These are phyloP conservation scores for Syrmaticus mikado DNA, from an alignment of 2,113 vertebrate species.

Conservation along the genomic window DNA sequence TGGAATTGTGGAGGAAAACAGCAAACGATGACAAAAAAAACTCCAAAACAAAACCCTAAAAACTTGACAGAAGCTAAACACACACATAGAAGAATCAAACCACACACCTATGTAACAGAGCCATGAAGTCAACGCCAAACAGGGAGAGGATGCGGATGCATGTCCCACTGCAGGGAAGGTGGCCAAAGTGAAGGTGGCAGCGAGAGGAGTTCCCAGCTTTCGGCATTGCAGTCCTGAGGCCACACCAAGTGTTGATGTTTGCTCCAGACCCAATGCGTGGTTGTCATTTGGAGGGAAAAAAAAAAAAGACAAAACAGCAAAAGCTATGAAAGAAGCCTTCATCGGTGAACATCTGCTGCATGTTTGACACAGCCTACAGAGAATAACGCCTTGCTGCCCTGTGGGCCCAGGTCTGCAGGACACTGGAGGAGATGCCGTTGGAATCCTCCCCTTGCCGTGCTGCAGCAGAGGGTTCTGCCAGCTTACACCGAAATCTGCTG, in stretches of 20 bases:
- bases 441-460: neutral
- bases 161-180: conserved; percentile 64
- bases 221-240: conserved; percentile 18
- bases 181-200: conserved; percentile 73
- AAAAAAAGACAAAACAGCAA: neutral
- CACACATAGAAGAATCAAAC: conserved; percentile 58
- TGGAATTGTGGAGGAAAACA: conserved; percentile 61
- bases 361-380: conserved; percentile 18
- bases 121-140: conserved; percentile 29
- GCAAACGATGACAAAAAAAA: conserved; percentile 35
- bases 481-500: neutral
- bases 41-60: neutral
- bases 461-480: neutral
- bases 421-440: neutral
- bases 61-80: conserved; percentile 56
- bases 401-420: neutral
- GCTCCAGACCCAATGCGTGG: neutral
- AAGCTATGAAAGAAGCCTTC: conserved; percentile 26
- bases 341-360: neutral
- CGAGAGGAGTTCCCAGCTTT: conserved; percentile 75
- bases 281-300: neutral
- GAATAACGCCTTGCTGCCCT: neutral
- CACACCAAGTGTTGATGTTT: neutral
- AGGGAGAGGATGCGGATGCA: conserved; percentile 53
- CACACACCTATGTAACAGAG: conserved; percentile 66